These are phyloP conservation scores for Sceloporus undulatus DNA, from an alignment of 2,113 vertebrate genomes.

Conservation along the genomic window DNA sequence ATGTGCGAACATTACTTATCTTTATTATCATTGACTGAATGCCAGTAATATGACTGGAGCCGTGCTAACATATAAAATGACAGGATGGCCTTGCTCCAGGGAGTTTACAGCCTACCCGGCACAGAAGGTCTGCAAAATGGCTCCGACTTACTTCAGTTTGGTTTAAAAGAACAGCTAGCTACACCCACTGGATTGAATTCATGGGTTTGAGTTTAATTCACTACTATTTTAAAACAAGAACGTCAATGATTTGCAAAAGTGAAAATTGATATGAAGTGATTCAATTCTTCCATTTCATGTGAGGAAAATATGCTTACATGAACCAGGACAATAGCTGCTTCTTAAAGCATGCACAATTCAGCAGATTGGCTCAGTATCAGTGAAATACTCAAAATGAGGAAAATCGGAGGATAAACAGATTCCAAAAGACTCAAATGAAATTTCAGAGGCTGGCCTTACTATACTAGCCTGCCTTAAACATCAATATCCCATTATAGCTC, in stretches of 20 bases:
- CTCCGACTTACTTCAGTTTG: constrained; percentile 39
- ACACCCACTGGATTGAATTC: constrained; percentile 43
- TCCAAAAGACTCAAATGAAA: constrained; percentile 11
- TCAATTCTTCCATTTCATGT: constrained; percentile 46
- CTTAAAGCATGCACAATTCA: constrained; percentile 53
- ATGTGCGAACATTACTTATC: constrained; percentile 21
- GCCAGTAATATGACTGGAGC: constrained; percentile 27
- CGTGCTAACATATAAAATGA: constrained; percentile 27
- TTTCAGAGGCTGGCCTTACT: neutral
- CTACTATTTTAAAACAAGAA: constrained; percentile 37
- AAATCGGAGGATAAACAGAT: constrained; percentile 33
- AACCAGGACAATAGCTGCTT: constrained; percentile 26
- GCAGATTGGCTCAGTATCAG: constrained; percentile 16
- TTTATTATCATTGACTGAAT: constrained; percentile 41
- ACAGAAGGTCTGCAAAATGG: constrained; percentile 7
- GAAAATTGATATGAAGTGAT: constrained; percentile 22
- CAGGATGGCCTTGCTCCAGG: constrained; percentile 36
- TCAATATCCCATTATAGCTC: constrained; percentile 33
- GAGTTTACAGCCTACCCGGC: constrained; percentile 20
- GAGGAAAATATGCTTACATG: constrained; percentile 11
- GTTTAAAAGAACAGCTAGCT: constrained; percentile 54
- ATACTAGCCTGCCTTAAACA: constrained; percentile 31
- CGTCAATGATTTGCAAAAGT: constrained; percentile 45
- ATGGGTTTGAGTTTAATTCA: constrained; percentile 41
- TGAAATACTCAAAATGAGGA: constrained; percentile 32